Conservation (phyloP, 2,888 invertebrate species). For the Odontocerum albicorne region DNA sequence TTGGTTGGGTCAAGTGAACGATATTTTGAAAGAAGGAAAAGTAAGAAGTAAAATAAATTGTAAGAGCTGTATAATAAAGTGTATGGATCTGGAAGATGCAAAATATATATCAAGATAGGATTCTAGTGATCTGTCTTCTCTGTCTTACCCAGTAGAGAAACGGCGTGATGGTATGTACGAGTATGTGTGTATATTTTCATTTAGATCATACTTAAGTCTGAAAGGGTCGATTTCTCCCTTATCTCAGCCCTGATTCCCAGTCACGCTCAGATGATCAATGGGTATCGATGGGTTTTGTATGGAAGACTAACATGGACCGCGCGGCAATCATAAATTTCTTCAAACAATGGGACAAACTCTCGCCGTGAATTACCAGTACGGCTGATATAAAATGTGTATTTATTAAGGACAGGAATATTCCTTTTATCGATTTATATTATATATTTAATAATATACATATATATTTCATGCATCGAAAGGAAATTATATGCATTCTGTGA, state of each 20-base stretch:
- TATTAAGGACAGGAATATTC: slow-evolving; percentile 32
- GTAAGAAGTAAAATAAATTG: too few relatives aligned
- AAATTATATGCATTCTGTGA: slow-evolving; percentile 21
- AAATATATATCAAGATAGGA: too few relatives aligned
- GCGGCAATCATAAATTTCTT: slow-evolving; percentile 35
- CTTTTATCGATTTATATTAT: slow-evolving; percentile 22
- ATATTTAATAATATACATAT: slow-evolving; percentile 1
- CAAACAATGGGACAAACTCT: slow-evolving; percentile 36
- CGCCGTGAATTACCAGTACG: slow-evolving; percentile 33
- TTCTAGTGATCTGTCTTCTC: too few relatives aligned
- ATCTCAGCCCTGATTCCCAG: not conserved
- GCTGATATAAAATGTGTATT: slow-evolving; percentile 28
- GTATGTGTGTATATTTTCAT: too few relatives aligned
- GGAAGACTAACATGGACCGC: slow-evolving; percentile 25
- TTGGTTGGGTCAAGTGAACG: too few relatives aligned
- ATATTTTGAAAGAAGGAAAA: too few relatives aligned
- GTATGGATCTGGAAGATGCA: too few relatives aligned
- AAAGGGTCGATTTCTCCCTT: slow-evolving; percentile 21
- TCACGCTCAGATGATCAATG: slow-evolving; percentile 37
- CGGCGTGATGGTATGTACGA: too few relatives aligned
- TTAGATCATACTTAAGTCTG: too few relatives aligned
- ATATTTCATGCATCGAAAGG: slow-evolving; percentile 13
- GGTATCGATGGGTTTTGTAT: slow-evolving; percentile 33
- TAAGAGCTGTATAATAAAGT: too few relatives aligned
- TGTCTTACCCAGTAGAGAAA: too few relatives aligned